These are phyloP conservation scores for Sebastes nivosus DNA, from an alignment of 2,797 vertebrate species.

Conservation along the genomic window DNA sequence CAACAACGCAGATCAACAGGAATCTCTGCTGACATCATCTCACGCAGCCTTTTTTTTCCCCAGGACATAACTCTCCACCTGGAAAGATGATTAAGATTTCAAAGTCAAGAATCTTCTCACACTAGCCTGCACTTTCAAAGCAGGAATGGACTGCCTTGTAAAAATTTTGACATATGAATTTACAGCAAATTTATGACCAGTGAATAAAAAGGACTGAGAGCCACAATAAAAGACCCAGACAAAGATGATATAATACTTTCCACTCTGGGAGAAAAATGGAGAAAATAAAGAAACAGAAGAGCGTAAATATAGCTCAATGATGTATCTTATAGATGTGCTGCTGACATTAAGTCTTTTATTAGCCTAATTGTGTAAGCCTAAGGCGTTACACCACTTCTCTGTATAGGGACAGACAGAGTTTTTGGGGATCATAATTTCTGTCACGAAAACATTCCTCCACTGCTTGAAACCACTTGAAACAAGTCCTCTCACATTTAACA, in stretches of 20 bases:
- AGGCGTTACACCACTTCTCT: conserved; percentile 28
- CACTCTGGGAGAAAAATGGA: conserved; percentile 28
- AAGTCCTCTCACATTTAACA: conserved; percentile 66
- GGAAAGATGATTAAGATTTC: conserved; percentile 53
- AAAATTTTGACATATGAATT: conserved; percentile 55
- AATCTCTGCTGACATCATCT: conserved; percentile 47
- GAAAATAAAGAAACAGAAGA: conserved; percentile 15
- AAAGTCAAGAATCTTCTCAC: conserved; percentile 41
- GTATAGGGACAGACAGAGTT: conserved; percentile 27
- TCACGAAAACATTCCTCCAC: conserved; percentile 59
- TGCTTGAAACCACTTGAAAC: conserved; percentile 69
- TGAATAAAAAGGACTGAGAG: conserved; percentile 35
- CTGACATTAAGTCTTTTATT: conserved; percentile 38
- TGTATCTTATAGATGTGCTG: conserved; percentile 22
- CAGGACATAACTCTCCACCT: conserved; percentile 38
- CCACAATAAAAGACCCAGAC: conserved; percentile 59
- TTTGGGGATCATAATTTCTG: conserved; percentile 58
- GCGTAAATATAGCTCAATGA: conserved; percentile 17
- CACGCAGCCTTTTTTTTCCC: conserved; percentile 1
- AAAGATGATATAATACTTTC: conserved; percentile 61
- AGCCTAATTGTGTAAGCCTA: conserved; percentile 25
- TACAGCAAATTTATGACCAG: conserved; percentile 57
- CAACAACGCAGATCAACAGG: conserved; percentile 40
- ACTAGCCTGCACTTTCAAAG: conserved; percentile 30
- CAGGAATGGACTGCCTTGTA: conserved; percentile 34